Percentiles rank a stretch among this genome's conserved stretches.
phyloP scores from a whole-genome alignment of 2,113 vertebrate species.

The Eublepharis macularius region DNA sequence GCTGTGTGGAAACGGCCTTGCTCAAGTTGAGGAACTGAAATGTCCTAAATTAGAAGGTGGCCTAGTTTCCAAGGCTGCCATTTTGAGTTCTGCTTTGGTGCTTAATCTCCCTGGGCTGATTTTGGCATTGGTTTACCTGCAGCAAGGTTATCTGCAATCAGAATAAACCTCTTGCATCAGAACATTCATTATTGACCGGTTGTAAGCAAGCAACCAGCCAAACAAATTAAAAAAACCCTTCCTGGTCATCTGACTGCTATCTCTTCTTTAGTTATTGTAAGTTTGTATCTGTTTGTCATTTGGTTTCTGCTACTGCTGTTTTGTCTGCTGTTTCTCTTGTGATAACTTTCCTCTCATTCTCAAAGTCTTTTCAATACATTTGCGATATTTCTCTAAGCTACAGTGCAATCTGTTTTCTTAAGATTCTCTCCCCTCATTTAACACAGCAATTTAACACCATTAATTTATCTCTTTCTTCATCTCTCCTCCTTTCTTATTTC shows the following conservation, averaged over 20 bases:
- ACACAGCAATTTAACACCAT: conserved; percentile 45
- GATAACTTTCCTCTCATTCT: background rate
- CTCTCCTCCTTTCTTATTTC: background rate
- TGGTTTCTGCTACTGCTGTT: conserved; percentile 4
- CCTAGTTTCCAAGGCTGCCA: too few species aligned
- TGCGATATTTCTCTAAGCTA: conserved; percentile 22
- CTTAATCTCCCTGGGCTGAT: background rate
- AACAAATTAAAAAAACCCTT: too few species aligned
- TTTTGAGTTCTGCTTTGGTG: background rate
- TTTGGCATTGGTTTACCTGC: background rate
- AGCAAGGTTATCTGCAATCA: too few species aligned
- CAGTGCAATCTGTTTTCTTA: background rate
- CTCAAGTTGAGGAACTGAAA: too few species aligned
- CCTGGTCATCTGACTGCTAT: background rate
- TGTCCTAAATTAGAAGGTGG: too few species aligned
- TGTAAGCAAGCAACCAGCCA: too few species aligned
- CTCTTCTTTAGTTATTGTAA: background rate
- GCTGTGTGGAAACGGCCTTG: too few species aligned
- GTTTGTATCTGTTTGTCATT: conserved; percentile 4
- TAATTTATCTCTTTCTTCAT: conserved; percentile 46
- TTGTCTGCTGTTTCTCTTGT: conserved; percentile 13
- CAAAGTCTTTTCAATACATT: background rate
- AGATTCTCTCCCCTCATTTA: conserved; percentile 34
- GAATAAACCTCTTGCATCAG: too few species aligned
- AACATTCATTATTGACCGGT: too few species aligned